phyloP scores from a whole-genome alignment of 2,797 vertebrate species.

The Microctenopoma stevenorrisi region DNA sequence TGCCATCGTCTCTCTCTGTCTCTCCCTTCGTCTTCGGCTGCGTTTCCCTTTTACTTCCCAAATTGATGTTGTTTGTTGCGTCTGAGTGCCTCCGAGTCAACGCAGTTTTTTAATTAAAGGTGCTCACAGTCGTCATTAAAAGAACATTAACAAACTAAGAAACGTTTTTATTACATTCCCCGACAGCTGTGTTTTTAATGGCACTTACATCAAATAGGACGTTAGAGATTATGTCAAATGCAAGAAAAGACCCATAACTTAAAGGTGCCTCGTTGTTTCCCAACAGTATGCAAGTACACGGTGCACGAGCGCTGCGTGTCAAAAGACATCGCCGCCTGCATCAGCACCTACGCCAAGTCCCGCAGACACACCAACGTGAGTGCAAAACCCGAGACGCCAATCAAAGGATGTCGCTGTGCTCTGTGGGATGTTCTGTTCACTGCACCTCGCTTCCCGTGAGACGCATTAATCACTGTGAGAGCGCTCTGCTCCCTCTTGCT shows the following conservation, averaged over 20 bases:
- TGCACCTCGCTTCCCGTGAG: too few relatives aligned
- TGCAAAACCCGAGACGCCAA: constrained; percentile 28
- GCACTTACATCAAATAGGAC: not conserved
- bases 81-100: constrained; percentile 28
- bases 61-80: not conserved
- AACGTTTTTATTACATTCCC: not conserved
- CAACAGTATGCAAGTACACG: constrained; percentile 94
- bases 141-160: constrained; percentile 16
- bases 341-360: constrained; percentile 94
- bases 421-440: too few relatives aligned
- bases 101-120: constrained; percentile 38
- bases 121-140: constrained; percentile 18
- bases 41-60: not conserved
- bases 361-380: constrained; percentile 90
- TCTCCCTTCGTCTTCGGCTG: constrained; percentile 12
- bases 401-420: too few relatives aligned
- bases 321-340: constrained; percentile 92
- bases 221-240: not conserved
- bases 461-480: not conserved
- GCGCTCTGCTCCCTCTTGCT: not conserved
- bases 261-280: not conserved
- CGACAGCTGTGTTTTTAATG: not conserved
- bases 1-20: constrained; percentile 4
- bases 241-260: not conserved
- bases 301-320: constrained; percentile 94